Evolutionary conservation across 2,797 vertebrate species (phyloP).

Genomic region (Halcyon leucocephala): DNA sequence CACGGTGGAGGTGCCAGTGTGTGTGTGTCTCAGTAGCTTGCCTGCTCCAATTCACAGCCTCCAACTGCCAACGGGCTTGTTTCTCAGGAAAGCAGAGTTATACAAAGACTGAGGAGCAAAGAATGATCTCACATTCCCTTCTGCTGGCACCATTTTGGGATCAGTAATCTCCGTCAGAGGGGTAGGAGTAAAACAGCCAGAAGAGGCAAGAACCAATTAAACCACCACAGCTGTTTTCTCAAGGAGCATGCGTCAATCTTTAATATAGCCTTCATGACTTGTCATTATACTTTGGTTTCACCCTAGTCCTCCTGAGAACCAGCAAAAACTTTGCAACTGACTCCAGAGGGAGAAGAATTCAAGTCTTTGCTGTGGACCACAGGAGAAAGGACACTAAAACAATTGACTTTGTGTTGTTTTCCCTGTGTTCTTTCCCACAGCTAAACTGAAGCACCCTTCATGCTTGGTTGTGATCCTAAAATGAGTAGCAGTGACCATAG

Average conservation of each 20-base stretch:
- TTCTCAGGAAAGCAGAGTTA: not conserved
- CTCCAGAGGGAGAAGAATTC: not conserved
- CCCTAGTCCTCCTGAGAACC: not conserved
- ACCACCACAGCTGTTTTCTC: not conserved
- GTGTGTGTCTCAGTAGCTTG: not conserved
- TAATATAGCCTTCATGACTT: not conserved
- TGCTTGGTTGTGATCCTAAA: slow-evolving; percentile 5
- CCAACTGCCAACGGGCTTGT: not conserved
- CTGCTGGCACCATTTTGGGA: not conserved
- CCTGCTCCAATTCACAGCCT: not conserved
- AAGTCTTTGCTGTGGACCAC: not conserved
- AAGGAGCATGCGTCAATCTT: not conserved
- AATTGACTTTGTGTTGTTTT: not conserved
- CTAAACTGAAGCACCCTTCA: slow-evolving; percentile 19
- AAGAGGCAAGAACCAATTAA: not conserved
- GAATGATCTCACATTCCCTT: not conserved
- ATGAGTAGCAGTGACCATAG: not conserved
- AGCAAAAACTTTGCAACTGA: not conserved
- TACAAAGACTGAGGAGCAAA: not conserved
- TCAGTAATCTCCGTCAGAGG: not conserved
- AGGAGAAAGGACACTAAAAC: not conserved
- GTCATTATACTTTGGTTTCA: slow-evolving; percentile 17
- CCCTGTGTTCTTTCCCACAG: not conserved
- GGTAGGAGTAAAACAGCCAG: not conserved
- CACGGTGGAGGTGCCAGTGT: not conserved